These are phyloP conservation scores for Myocastor coypus DNA, from an alignment of 2,113 vertebrate genomes.

Conservation along the genomic window DNA sequence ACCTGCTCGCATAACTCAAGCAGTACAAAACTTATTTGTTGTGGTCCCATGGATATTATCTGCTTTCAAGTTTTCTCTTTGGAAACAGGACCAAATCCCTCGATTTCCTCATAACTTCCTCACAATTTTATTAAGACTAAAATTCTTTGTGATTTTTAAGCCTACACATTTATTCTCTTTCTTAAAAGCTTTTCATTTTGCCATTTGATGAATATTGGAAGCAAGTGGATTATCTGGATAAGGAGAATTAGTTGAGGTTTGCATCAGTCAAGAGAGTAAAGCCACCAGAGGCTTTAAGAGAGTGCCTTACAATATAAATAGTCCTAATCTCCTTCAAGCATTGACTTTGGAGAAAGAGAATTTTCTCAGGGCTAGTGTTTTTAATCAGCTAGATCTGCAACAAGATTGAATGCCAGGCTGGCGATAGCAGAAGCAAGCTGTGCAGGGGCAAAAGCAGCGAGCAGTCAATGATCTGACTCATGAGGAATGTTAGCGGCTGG, in stretches of 20 bases:
- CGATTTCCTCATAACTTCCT: slow-evolving; percentile 68
- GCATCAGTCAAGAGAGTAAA: slow-evolving; percentile 75
- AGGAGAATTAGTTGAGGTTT: slow-evolving; percentile 71
- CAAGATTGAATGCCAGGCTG: slow-evolving; percentile 76
- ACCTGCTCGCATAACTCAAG: slow-evolving; percentile 31
- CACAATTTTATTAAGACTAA: slow-evolving; percentile 72
- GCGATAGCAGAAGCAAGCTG: slow-evolving; percentile 53
- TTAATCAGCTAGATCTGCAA: slow-evolving; percentile 79
- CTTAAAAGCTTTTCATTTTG: slow-evolving; percentile 81
- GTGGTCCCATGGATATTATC: slow-evolving; percentile 1
- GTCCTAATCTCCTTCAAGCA: slow-evolving; percentile 63
- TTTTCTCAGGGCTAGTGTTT: slow-evolving; percentile 77
- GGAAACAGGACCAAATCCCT: slow-evolving; percentile 27
- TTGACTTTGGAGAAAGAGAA: slow-evolving; percentile 70
- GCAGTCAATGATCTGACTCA: slow-evolving; percentile 63
- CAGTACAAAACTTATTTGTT: slow-evolving; percentile 43
- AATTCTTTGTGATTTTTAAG: slow-evolving; percentile 76
- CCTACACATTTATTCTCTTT: slow-evolving; percentile 68
- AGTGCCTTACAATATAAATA: slow-evolving; percentile 73
- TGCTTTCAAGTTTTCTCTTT: slow-evolving; percentile 60
- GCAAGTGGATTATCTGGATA: slow-evolving; percentile 76
- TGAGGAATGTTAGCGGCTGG: slow-evolving; percentile 31
- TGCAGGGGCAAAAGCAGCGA: neutral
- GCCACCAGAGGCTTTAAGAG: slow-evolving; percentile 62
- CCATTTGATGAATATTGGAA: slow-evolving; percentile 80